These are phyloP conservation scores for Andrena minutula DNA, from an alignment of 2,888 invertebrate species.

Conservation along the genomic window DNA sequence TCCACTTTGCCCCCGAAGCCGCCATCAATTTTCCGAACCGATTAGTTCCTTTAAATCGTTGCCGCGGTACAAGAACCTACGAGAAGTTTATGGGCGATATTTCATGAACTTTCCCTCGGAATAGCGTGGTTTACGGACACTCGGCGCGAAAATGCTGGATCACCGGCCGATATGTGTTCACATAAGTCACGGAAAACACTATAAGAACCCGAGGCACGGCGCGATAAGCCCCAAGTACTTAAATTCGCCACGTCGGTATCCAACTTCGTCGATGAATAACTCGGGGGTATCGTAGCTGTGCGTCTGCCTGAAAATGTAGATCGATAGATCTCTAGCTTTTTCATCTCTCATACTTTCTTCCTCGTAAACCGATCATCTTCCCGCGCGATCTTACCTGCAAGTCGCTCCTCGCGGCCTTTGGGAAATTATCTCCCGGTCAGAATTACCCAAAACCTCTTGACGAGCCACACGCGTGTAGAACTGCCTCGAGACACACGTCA, in stretches of 20 bases:
- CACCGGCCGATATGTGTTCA: constrained; percentile 35
- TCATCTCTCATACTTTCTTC: too few species aligned
- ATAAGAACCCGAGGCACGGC: constrained; percentile 22
- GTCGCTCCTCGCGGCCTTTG: too few species aligned
- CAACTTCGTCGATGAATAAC: constrained; percentile 49
- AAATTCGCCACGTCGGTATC: constrained; percentile 26
- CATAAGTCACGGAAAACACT: constrained; percentile 50
- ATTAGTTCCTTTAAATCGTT: constrained; percentile 18
- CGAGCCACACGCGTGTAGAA: neutral
- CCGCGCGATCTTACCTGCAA: too few species aligned
- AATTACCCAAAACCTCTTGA: neutral
- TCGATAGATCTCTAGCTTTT: neutral
- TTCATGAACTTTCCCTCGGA: constrained; percentile 42
- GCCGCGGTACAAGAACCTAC: neutral
- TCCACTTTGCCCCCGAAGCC: neutral
- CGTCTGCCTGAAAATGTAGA: constrained; percentile 9
- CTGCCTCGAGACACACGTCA: neutral
- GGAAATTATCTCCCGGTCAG: too few species aligned
- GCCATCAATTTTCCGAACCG: constrained; percentile 28
- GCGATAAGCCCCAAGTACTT: constrained; percentile 39
- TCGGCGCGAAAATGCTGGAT: constrained; percentile 51
- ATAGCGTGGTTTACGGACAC: constrained; percentile 50
- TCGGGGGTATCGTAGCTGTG: constrained; percentile 9
- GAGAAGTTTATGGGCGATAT: constrained; percentile 37
- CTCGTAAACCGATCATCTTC: too few species aligned